Evolutionary conservation across 2,888 invertebrate genomes (phyloP), one percentile per base, ranked within the genome.

Genomic region (Rotaria sp.): DNA sequence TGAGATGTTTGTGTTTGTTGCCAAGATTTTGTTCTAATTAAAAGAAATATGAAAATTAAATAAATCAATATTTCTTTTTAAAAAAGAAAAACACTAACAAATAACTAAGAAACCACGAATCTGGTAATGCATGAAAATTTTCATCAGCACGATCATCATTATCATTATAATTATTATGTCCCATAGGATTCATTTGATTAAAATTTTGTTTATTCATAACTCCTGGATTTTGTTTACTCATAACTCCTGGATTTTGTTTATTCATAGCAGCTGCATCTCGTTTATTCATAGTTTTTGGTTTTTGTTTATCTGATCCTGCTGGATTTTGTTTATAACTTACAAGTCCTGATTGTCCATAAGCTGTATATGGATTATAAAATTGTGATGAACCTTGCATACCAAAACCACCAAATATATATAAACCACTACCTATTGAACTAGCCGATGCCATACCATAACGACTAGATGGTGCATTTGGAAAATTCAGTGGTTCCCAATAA

Each of bases 361-460:
- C 80, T 3, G 45, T 80, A n/a, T 80, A 80, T n/a, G 80, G 80
- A 80, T 80, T 80, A 45, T 80, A 45, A 13, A 45, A 26, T 41
- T 41, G n/a, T n/a, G 80, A 45, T 45, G 80, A 80, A 45, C 45
- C 45, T 80, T 80, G 80, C 26, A 26, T 45, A 1, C 80, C 80
- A n/a, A 80, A 80, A n/a, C 80, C 80, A 80, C 80, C 80, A 80
- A 80, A 80, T 7, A 80, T 11, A 45, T 80, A 80, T 21, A 80
- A n/a, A 3, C 80, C 80, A 80, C n/a, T n/a, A 80, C 45, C 45
- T n/a, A 35, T 41, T 45, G 80, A n/a, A 80, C 80, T 80, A 24
- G 80, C 80, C 0, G 10, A 80, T 41, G 45, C 80, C 80, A 80
- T 80, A 45, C 80, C 80, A 80, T 80, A 80, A 5, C 80, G 80